Percentiles rank a stretch among this genome's conserved stretches.
These are phyloP conservation scores for Sebastes taczanowskii DNA, from an alignment of 2,797 vertebrate genomes.

Conservation along the genomic window DNA sequence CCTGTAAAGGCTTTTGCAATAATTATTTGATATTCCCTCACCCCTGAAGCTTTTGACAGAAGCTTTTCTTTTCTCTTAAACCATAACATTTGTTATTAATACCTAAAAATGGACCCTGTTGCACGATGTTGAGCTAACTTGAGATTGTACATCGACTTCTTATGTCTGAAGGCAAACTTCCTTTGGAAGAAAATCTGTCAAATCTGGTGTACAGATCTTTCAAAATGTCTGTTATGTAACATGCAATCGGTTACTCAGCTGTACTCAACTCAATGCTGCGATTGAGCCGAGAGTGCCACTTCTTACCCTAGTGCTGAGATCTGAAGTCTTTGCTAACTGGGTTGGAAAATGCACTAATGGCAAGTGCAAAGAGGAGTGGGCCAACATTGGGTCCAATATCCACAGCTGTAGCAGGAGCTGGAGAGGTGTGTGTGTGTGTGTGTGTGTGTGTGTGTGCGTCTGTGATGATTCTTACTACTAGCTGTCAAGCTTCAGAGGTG, in stretches of 20 bases:
- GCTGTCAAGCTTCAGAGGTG: constrained; percentile 16
- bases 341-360: constrained; percentile 60
- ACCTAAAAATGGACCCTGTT: neutral
- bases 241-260: constrained; percentile 29
- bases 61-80: neutral
- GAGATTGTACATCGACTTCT: neutral
- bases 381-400: constrained; percentile 25
- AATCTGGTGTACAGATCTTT: constrained; percentile 8
- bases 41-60: neutral
- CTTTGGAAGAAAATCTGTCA: neutral
- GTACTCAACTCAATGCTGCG: constrained; percentile 19
- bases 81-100: constrained; percentile 16
- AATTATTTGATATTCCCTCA: neutral
- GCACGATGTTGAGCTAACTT: neutral
- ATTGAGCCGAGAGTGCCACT: constrained; percentile 20
- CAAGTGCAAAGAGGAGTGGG: constrained; percentile 40
- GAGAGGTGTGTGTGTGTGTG: neutral
- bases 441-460: neutral
- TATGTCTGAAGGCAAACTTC: neutral
- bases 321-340: constrained; percentile 60
- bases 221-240: constrained; percentile 29
- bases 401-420: neutral
- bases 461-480: neutral
- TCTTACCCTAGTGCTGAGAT: constrained; percentile 43
- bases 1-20: constrained; percentile 19